Percentiles rank a stretch among this genome's conserved stretches.
phyloP scores from a whole-genome alignment of 2,888 invertebrate genomes.

The Machimus atricapillus region DNA sequence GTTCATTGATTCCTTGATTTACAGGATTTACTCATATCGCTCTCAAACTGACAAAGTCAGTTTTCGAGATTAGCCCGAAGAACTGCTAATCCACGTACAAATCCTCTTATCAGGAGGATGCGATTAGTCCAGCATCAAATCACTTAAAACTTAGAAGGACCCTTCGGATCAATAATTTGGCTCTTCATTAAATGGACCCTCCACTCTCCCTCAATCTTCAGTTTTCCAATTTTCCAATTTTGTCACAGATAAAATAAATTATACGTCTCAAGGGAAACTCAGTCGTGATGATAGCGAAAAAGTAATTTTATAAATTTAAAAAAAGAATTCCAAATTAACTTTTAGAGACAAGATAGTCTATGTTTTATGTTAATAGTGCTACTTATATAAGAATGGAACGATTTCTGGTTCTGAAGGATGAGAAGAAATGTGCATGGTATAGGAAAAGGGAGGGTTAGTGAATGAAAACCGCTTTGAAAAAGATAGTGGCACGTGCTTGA shows the following conservation, averaged over 20 bases:
- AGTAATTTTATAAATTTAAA: not conserved
- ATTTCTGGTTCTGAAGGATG: not conserved
- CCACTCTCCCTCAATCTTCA: not conserved
- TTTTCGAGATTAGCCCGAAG: not conserved
- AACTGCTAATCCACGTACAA: not conserved
- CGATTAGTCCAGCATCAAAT: not conserved
- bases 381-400: not conserved
- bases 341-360: not conserved
- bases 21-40: not conserved
- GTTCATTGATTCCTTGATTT: not conserved
- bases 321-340: not conserved
- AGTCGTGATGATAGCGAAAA: not conserved
- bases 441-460: not conserved
- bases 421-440: not conserved
- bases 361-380: not conserved
- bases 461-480: not conserved
- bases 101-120: not conserved
- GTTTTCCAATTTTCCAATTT: not conserved
- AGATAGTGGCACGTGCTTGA: not conserved
- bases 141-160: not conserved
- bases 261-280: not conserved
- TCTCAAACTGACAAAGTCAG: not conserved
- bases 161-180: not conserved
- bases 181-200: not conserved
- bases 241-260: not conserved